phyloP scores from a whole-genome alignment of 2,888 invertebrate species.

The Dusona sp. region DNA sequence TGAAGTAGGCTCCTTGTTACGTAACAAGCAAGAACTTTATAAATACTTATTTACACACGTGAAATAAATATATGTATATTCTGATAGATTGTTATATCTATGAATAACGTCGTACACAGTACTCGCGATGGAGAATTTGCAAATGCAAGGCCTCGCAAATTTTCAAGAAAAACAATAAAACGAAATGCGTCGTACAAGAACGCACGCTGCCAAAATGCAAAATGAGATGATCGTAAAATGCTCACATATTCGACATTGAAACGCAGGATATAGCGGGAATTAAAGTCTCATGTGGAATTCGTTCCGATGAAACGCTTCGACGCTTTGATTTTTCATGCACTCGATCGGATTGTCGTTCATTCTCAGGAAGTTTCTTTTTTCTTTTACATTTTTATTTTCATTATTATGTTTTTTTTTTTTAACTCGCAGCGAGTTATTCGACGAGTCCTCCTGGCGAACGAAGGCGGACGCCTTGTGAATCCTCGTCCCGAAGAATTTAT shows the following conservation, averaged over 20 bases:
- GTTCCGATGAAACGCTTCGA: conserved; percentile 38
- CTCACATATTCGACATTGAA: conserved; percentile 35
- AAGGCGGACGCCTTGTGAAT: conserved; percentile 46
- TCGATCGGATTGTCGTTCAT: conserved; percentile 59
- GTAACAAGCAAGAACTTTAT: not conserved
- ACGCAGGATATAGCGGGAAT: conserved; percentile 18
- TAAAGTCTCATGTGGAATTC: conserved; percentile 47
- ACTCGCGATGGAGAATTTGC: conserved; percentile 21
- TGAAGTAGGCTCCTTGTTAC: conserved; percentile 79
- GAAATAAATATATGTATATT: not conserved
- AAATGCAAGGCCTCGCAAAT: conserved; percentile 31
- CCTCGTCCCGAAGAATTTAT: conserved; percentile 60
- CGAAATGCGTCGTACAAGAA: conserved; percentile 32
- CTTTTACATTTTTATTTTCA: conserved; percentile 7
- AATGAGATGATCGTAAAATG: conserved; percentile 39
- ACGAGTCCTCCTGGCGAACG: conserved; percentile 58
- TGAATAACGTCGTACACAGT: conserved; percentile 17
- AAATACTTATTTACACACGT: not conserved
- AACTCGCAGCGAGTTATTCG: conserved; percentile 57
- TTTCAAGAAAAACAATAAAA: conserved; percentile 34
- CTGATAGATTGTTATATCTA: not conserved
- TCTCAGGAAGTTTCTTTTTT: conserved; percentile 20
- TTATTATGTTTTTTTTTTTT: conserved; percentile 29
- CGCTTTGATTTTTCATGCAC: conserved; percentile 65
- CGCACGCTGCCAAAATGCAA: conserved; percentile 66